Percentiles rank a stretch among this genome's conserved stretches.
Evolutionary conservation across 1,140 invertebrate species (phyloP).

Genomic region (Drosophila tristis): DNA sequence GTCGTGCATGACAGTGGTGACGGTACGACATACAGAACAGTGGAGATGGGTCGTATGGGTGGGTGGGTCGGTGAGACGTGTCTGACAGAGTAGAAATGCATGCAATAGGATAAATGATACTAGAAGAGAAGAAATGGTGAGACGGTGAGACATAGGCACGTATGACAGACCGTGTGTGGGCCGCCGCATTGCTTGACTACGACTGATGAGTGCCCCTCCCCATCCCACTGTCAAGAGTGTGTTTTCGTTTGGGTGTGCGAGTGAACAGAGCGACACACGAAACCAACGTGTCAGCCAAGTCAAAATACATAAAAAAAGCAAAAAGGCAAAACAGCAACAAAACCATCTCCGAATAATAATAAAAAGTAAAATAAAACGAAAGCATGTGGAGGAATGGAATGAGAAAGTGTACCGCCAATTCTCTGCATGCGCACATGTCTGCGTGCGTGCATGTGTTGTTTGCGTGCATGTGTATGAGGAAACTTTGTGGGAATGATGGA

Average conservation of each 20-base stretch:
- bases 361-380: constrained; percentile 65
- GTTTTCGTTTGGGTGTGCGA: not conserved
- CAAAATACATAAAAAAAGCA: constrained; percentile 69
- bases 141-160: constrained; percentile 5
- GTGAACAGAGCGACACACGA: constrained; percentile 27
- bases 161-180: constrained; percentile 23
- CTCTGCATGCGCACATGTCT: constrained; percentile 25
- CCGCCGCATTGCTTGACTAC: constrained; percentile 9
- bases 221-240: constrained; percentile 5
- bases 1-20: too few relatives aligned
- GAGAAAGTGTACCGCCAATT: constrained; percentile 63
- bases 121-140: constrained; percentile 6
- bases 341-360: constrained; percentile 54
- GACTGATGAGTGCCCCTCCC: constrained; percentile 43
- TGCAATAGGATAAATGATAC: constrained; percentile 17
- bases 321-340: constrained; percentile 38
- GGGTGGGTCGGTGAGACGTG: too few relatives aligned
- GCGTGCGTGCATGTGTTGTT: not conserved
- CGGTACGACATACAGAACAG: too few relatives aligned
- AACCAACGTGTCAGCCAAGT: constrained; percentile 62
- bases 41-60: too few relatives aligned
- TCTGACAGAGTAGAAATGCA: not conserved
- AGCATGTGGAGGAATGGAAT: constrained; percentile 50
- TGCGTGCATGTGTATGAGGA: constrained; percentile 1
- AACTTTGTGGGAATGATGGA: not conserved